Evolutionary conservation across 1,140 invertebrate genomes (phyloP), one percentile per base, ranked within the genome.

Genomic region (Zaprionus ornatus): DNA sequence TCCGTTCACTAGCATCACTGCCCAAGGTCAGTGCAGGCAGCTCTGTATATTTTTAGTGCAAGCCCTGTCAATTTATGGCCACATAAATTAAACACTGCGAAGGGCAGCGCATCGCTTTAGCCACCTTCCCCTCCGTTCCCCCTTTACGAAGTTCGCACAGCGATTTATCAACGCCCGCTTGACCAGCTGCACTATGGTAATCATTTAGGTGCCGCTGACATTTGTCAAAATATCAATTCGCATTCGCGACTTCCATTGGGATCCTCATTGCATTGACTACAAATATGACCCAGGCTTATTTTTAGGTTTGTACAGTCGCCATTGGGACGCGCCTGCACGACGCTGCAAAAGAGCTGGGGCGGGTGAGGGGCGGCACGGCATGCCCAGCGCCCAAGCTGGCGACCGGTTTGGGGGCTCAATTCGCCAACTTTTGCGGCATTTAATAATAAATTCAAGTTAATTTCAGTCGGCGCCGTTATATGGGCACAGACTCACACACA

Each of bases 401-500:
- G 52, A 86, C 85, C 86, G 85, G 85, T 90, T 90, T 55, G 15
- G 4, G 42, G 63, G 54, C 29, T 54, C 63, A 40, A 45, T 42
- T 45, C 7, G 40, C 40, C n/a, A 45, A 63, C 45, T 77, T 85
- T 79, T 62, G 61, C 56, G 52, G 74, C 50, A 59, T 68, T 77
- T 77, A 74, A 77, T 74, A 87, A 81, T 88, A 90, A 85, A 85
- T 85, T 82, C 78, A 81, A 80, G 64, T 88, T 87, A 87, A 88
- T 84, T 87, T 77, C 84, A 90, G 78, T 50, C 81, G 85, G 85
- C 85, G 85, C 85, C 85, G 85, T 88, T 88, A 88, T 88, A 88
- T 85, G 77, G 65, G 45, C 80, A 74, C 74, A 73, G 60, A 64
- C 62, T 19, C 65, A 6, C 19, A 63, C 21, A 64, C 23, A 60